Percentiles rank a stretch among this genome's conserved stretches.
phyloP scores from a whole-genome alignment of 2,113 vertebrate species.

The Saccopteryx leptura region DNA sequence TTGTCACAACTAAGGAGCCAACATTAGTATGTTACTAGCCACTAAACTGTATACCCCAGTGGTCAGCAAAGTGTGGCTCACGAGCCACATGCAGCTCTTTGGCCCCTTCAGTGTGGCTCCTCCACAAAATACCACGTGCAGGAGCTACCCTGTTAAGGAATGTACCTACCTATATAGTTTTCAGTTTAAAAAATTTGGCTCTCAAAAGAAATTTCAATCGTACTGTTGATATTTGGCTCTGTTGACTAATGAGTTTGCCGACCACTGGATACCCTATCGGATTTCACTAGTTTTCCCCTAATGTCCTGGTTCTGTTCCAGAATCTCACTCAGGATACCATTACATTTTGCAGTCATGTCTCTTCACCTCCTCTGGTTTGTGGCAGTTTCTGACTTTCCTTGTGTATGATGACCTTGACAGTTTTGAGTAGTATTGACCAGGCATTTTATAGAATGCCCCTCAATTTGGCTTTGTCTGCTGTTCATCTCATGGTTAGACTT shows the following conservation, averaged over 20 bases:
- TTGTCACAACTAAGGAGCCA: not conserved
- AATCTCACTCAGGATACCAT: not conserved
- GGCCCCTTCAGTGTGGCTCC: too few relatives aligned
- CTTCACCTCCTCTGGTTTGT: not conserved
- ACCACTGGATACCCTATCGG: not conserved
- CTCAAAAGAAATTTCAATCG: too few relatives aligned
- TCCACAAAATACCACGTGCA: too few relatives aligned
- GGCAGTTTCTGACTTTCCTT: not conserved
- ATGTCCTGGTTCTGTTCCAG: not conserved
- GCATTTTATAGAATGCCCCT: not conserved
- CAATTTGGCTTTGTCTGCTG: not conserved
- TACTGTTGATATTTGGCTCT: too few relatives aligned
- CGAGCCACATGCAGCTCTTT: too few relatives aligned
- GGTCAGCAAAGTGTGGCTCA: too few relatives aligned
- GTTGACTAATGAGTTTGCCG: too few relatives aligned
- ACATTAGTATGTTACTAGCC: not conserved
- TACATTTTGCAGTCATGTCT: not conserved
- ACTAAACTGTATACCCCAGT: not conserved
- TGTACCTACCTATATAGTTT: too few relatives aligned
- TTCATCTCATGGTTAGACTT: not conserved
- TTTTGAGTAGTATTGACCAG: not conserved
- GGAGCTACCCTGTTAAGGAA: too few relatives aligned
- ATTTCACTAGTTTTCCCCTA: not conserved
- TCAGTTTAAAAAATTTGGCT: too few relatives aligned
- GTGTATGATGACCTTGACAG: not conserved